These are phyloP conservation scores for Drosophila pseudotakahashii DNA, from an alignment of 2,888 invertebrate genomes.

Conservation along the genomic window DNA sequence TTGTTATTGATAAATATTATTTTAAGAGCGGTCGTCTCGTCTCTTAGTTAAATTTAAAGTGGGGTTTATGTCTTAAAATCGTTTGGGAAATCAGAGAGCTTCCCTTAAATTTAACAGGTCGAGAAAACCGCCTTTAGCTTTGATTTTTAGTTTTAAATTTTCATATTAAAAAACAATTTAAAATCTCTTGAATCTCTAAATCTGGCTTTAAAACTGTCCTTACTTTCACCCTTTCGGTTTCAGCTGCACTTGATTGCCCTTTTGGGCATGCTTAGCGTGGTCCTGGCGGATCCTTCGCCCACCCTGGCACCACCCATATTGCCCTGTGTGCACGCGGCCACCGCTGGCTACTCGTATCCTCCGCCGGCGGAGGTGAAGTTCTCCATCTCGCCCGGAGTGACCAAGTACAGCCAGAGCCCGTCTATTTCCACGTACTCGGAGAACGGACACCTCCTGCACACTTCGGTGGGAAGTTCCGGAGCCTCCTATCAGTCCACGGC, in stretches of 20 bases:
- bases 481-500: constrained; percentile 78
- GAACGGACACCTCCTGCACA: constrained; percentile 83
- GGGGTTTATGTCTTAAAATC: too few species aligned
- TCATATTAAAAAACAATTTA: too few species aligned
- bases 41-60: too few species aligned
- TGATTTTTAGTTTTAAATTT: too few species aligned
- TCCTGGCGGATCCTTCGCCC: constrained; percentile 71
- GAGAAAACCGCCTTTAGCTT: too few species aligned
- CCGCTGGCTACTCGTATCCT: constrained; percentile 86
- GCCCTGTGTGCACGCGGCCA: constrained; percentile 78
- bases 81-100: too few species aligned
- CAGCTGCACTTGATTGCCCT: constrained; percentile 71
- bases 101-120: too few species aligned
- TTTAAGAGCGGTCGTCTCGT: too few species aligned
- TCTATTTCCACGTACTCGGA: constrained; percentile 78
- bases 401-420: constrained; percentile 76
- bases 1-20: too few species aligned
- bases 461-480: constrained; percentile 78
- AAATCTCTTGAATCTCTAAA: too few species aligned
- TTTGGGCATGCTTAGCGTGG: constrained; percentile 74
- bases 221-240: background rate
- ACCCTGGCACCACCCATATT: constrained; percentile 68
- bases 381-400: constrained; percentile 82
- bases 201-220: too few species aligned
- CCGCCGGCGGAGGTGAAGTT: constrained; percentile 86